Evolutionary conservation across 2,113 vertebrate species (phyloP), one percentile per base, ranked within the genome.

Genomic region (Isichthys henryi): DNA sequence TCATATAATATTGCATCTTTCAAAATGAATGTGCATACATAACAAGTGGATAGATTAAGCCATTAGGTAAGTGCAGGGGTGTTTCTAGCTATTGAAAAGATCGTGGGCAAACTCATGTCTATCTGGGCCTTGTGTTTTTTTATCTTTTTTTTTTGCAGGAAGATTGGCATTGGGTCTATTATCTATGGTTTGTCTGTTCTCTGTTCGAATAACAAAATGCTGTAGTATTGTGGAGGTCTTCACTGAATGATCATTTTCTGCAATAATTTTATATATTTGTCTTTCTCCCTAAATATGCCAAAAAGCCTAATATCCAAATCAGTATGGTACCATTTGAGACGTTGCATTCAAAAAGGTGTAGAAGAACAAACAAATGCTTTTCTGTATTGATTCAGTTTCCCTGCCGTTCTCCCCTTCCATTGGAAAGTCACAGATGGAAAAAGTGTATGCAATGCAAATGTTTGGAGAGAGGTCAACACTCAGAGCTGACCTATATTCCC

Each of bases 161-260:
- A 56, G 19, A 56, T 56, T 56, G 19, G 19, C 19, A 21, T 56
- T 7, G 53, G 53, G 19, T 19, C 53, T 56, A 56, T 93, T 94
- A 94, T 91, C 90, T 43, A 95, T 93, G 92, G 58, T 82, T 19
- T 53, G 52, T 90, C 90, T 53, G 21, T 50, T 56, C 85, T 84
- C 90, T 50, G 19, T 45, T 70, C 52, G 85, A 50, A 62, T n/a
- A 58, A 23, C 5, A 8, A 87, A 87, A 9, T 45, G 27, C 70
- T 39, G 15, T 39, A 43, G 88, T 86, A 89, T 91, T 86, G 88
- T 82, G 87, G 50, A 91, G 90, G 88, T 56, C 88, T 77, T 8
- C 35, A 13, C 45, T 91, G 90, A 92, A 90, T 92, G 88, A 94
- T 88, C 84, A 93, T 90, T 89, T 86, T 91, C 27, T 86, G 90